Evolutionary conservation across 2,113 vertebrate species (phyloP), one percentile per base, ranked within the genome.

Genomic region (Misgurnus anguillicaudatus): DNA sequence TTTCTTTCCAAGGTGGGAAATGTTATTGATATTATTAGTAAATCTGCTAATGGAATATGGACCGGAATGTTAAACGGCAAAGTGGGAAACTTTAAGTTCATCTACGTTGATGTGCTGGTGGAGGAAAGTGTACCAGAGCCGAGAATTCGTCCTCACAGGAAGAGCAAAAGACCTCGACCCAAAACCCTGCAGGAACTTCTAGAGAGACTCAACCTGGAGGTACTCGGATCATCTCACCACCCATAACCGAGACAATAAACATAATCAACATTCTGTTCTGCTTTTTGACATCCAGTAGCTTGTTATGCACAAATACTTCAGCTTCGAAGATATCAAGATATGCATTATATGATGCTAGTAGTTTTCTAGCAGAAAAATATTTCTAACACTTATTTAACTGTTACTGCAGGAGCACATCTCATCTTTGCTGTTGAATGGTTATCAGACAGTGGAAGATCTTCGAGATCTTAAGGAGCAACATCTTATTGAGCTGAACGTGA

Each of bases 31-130:
- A 95, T 98, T 67, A 95, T 98, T 78, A 92, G 92, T 85, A 98
- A 95, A 90, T 94, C 95, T 0, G 92, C 95, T 4, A 96, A 97
- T 95, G 97, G 97, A 19, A 98, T 94, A 86, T 99, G 97, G 97
- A 98, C 93, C 0, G 97, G 97, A 66, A 91, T 95, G 92, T 79
- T 98, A 81, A 94, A 96, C 68, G 92, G 93, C 82, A 95, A 93
- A 85, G 87, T 94, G 14, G 97, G 97, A 75, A 95, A 92, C 84
- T 99, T 99, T 87, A 99, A 99, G 88, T 99, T 99, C 83, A 95
- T 99, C 88, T 99, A 98, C 0, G 97, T 98, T 81, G 95, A 98
- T 73, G 71, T 94, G 90, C 83, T 93, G 75, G 51, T 61, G 19
- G 90, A 90, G 63, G 91, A 92, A 84, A 92, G 91, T 11, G 93